phyloP scores from a whole-genome alignment of 2,888 invertebrate genomes.

The Siphlonurus alternatus region DNA sequence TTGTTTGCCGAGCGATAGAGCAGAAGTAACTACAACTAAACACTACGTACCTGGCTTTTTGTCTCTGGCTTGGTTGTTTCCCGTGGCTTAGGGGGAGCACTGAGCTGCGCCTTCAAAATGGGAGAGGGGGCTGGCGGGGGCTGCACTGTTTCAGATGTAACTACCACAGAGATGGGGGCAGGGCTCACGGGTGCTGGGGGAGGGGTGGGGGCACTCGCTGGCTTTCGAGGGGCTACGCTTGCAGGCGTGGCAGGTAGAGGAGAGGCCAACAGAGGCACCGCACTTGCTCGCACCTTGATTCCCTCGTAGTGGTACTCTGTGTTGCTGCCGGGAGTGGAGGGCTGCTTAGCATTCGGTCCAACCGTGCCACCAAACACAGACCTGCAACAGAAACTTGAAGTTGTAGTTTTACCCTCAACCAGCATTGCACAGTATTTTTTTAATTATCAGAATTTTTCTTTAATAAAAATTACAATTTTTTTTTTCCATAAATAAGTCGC shows the following conservation, averaged over 20 bases:
- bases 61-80: constrained; percentile 26
- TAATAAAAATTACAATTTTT: no score
- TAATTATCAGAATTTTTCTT: no score
- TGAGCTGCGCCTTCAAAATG: constrained; percentile 70
- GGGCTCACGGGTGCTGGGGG: constrained; percentile 2
- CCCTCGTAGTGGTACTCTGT: constrained; percentile 36
- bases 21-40: no score
- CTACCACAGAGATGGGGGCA: neutral
- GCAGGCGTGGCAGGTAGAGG: constrained; percentile 11
- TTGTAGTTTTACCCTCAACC: no score
- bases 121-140: constrained; percentile 36
- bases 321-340: constrained; percentile 2
- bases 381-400: constrained; percentile 30
- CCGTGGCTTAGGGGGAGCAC: constrained; percentile 42
- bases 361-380: constrained; percentile 68
- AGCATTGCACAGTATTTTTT: no score
- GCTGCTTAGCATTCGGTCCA: constrained; percentile 43
- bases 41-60: constrained; percentile 40
- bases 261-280: constrained; percentile 30
- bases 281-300: constrained; percentile 44
- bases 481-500: no score
- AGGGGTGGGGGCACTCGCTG: constrained; percentile 8
- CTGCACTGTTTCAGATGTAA: neutral
- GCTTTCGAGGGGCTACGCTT: constrained; percentile 8
- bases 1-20: no score